Conservation (phyloP, 2,797 vertebrate species). For the Oreortyx pictus region DNA sequence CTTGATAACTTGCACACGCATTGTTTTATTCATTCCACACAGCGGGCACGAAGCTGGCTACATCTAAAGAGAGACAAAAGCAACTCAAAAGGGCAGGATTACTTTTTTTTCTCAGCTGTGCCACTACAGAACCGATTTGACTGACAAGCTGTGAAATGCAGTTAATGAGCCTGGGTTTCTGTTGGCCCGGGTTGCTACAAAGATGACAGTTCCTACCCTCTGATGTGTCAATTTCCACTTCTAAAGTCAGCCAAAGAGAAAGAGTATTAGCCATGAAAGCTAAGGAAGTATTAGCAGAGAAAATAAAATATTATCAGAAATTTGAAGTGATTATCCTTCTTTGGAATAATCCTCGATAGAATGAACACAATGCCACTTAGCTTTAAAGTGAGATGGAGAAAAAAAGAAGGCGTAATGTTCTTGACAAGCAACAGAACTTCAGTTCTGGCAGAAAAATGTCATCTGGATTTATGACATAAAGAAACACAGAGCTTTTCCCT, state of each 20-base stretch:
- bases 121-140: not conserved
- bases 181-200: not conserved
- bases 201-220: not conserved
- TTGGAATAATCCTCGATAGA: not conserved
- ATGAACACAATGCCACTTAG: accelerated
- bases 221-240: not conserved
- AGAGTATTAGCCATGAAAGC: not conserved
- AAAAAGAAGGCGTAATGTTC: not conserved
- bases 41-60: not conserved
- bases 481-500: not conserved
- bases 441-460: not conserved
- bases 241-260: not conserved
- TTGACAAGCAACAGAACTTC: not conserved
- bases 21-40: not conserved
- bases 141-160: not conserved
- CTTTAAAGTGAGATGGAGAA: not conserved
- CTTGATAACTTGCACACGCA: accelerated
- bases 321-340: not conserved
- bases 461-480: not conserved
- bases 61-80: not conserved
- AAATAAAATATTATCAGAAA: not conserved
- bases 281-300: not conserved
- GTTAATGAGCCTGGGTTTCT: not conserved
- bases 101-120: not conserved
- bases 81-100: not conserved